These are phyloP conservation scores for Drosophila pandora DNA, from an alignment of 1,140 invertebrate genomes.

Conservation along the genomic window DNA sequence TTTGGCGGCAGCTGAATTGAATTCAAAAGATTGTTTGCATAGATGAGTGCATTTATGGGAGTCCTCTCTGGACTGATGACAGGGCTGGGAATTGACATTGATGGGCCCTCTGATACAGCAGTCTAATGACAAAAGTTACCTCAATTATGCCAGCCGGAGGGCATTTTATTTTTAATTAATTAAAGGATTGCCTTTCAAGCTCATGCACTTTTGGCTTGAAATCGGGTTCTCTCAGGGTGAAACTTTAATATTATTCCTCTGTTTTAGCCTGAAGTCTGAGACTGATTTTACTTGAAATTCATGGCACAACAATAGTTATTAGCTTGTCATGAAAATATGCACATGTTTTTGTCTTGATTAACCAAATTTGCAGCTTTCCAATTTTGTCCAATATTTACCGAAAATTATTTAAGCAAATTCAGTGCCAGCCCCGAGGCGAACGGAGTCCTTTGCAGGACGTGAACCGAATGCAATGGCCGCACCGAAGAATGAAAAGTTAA, in stretches of 20 bases:
- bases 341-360: not conserved
- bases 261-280: not conserved
- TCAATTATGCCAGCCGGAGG: constrained; percentile 12
- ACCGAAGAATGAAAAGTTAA: constrained; percentile 7
- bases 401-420: constrained; percentile 27
- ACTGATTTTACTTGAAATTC: not conserved
- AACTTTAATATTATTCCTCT: too few relatives aligned
- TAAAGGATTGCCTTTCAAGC: too few relatives aligned
- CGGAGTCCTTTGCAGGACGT: constrained; percentile 12
- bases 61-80: constrained; percentile 7
- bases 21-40: constrained; percentile 48
- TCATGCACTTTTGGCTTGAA: too few relatives aligned
- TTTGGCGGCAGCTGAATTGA: constrained; percentile 40
- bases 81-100: constrained; percentile 29
- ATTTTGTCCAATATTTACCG: constrained; percentile 28
- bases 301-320: not conserved
- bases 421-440: constrained; percentile 1
- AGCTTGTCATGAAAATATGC: not conserved
- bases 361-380: not conserved
- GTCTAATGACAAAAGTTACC: constrained; percentile 25
- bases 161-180: constrained; percentile 13
- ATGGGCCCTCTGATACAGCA: constrained; percentile 7
- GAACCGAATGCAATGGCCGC: constrained; percentile 19
- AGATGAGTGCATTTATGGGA: constrained; percentile 48
- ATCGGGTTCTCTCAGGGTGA: too few relatives aligned